phyloP scores from a whole-genome alignment of 2,888 invertebrate genomes.

The Spatulosminthurus flaviceps region DNA sequence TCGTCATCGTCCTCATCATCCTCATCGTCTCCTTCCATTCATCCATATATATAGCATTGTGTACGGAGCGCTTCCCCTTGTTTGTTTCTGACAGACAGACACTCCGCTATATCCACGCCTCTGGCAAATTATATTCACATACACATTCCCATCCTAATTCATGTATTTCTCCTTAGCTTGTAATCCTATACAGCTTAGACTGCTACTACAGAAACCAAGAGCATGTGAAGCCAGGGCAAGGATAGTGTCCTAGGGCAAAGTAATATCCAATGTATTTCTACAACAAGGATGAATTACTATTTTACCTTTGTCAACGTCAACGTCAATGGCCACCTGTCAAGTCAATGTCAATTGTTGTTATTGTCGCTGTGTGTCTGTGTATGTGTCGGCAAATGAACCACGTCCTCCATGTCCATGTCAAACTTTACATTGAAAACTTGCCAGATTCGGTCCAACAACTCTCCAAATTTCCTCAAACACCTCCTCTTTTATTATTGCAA shows the following conservation, averaged over 20 bases:
- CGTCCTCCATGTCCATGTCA: constrained; percentile 39
- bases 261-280: not conserved
- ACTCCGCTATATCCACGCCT: constrained; percentile 9
- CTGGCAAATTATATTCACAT: not conserved
- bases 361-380: constrained; percentile 16
- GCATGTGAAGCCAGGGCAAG: too few species aligned
- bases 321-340: constrained; percentile 42
- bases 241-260: not conserved
- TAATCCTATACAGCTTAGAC: too few species aligned
- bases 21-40: constrained; percentile 30
- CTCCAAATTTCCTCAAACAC: constrained; percentile 13
- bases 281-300: constrained; percentile 41
- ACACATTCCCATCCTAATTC: too few species aligned
- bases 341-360: constrained; percentile 46
- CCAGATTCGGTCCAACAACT: constrained; percentile 34
- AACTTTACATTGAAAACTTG: constrained; percentile 32
- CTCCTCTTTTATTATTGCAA: not conserved
- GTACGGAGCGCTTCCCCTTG: constrained; percentile 38
- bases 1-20: constrained; percentile 24
- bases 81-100: constrained; percentile 36
- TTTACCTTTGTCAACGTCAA: constrained; percentile 49
- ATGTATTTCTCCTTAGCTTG: too few species aligned
- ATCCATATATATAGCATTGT: not conserved
- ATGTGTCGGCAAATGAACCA: constrained; percentile 36
- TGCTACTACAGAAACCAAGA: too few species aligned